Evolutionary conservation across 2,113 vertebrate genomes (phyloP).

Genomic region (Paradoxurus hermaphroditus): DNA sequence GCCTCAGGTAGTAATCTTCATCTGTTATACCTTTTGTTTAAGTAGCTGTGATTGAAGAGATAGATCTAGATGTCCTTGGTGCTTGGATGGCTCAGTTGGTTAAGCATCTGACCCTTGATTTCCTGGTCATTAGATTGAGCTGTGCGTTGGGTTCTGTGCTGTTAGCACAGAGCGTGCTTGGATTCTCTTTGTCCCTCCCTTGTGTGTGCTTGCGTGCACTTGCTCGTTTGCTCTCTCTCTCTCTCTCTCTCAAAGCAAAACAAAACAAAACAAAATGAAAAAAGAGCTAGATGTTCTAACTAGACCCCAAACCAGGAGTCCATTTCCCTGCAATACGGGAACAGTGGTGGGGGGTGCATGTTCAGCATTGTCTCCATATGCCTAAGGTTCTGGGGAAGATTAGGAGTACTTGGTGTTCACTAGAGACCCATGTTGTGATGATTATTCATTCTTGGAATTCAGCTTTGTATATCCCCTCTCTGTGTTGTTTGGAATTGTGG

Average conservation of each 20-base stretch:
- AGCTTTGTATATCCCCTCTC: neutral
- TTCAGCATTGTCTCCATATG: neutral
- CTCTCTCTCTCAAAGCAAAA: no score
- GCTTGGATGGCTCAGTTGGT: no score
- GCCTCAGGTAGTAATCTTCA: constrained; percentile 80
- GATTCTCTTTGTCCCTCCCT: no score
- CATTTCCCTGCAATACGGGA: neutral
- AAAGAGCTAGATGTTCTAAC: neutral
- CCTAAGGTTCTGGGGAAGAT: neutral
- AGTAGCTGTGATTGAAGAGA: neutral
- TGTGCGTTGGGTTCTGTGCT: no score
- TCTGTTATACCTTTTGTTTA: constrained; percentile 4
- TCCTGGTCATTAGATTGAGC: no score
- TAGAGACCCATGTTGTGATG: neutral
- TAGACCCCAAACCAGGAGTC: neutral
- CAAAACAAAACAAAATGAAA: no score
- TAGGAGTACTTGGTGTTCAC: neutral
- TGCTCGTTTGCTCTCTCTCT: no score
- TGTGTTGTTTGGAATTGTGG: neutral
- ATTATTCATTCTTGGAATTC: neutral
- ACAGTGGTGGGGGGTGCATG: neutral
- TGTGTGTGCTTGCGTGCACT: no score
- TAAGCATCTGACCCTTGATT: no score
- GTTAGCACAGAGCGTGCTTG: no score
- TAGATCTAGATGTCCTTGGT: neutral